phyloP scores from a whole-genome alignment of 1,140 invertebrate species.

The Orchesella cincta region DNA sequence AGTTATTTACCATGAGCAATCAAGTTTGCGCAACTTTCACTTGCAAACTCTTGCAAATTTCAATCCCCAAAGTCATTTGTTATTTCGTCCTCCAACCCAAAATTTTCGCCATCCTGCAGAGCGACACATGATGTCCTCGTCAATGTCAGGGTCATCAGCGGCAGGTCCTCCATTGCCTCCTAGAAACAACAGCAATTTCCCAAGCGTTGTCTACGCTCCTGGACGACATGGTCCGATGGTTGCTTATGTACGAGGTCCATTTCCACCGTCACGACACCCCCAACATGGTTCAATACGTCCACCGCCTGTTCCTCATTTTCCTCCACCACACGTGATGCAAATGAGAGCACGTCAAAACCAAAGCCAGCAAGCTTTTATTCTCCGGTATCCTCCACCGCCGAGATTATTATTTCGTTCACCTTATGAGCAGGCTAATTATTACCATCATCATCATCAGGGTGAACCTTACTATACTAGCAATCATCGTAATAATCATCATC shows the following conservation, averaged over 20 bases:
- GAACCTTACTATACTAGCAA: no score
- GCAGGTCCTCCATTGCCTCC: not conserved
- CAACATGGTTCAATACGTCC: not conserved
- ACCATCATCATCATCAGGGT: no score
- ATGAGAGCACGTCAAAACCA: not conserved
- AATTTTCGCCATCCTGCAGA: slow-evolving; percentile 11
- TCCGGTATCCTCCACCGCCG: slow-evolving; percentile 1
- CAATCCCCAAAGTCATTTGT: not conserved
- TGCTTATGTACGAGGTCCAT: slow-evolving; percentile 13
- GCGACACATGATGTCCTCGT: not conserved
- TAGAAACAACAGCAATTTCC: slow-evolving; percentile 1
- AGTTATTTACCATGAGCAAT: slow-evolving; percentile 1
- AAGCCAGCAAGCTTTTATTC: not conserved
- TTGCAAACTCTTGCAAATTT: not conserved
- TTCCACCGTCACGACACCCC: slow-evolving; percentile 8
- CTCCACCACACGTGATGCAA: not conserved
- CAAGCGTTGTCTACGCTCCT: slow-evolving; percentile 14
- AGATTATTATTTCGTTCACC: slow-evolving; percentile 13
- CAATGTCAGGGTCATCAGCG: not conserved
- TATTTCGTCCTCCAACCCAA: slow-evolving; percentile 2
- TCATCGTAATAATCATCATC: not conserved
- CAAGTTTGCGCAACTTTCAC: slow-evolving; percentile 11
- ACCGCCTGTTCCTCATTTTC: not conserved
- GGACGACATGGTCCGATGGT: slow-evolving; percentile 16
- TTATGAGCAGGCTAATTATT: not conserved